Conservation (phyloP, 2,797 vertebrate species). For the Taenioides sp. region DNA sequence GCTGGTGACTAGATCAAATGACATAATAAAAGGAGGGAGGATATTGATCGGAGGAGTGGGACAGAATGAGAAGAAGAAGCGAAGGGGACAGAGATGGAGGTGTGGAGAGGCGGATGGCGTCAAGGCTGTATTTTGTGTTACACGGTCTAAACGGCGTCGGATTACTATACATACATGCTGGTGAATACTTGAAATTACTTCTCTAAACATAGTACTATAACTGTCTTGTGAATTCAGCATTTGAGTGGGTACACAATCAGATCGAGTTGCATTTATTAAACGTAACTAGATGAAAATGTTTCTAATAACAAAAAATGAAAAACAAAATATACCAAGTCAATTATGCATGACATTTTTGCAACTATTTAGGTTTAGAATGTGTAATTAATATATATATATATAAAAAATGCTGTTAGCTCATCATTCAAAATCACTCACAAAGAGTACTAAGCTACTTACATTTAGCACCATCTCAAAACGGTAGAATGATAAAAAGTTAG, state of each 20-base stretch:
- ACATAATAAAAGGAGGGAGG: constrained; percentile 70
- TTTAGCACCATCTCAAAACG: no score
- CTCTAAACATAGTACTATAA: no score
- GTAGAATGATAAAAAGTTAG: no score
- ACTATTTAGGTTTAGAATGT: no score
- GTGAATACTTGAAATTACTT: neutral
- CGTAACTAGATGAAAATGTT: neutral
- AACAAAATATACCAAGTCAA: no score
- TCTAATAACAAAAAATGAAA: no score
- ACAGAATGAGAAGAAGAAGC: constrained; percentile 57
- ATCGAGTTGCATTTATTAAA: neutral
- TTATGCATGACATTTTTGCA: neutral
- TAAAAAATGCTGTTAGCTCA: no score
- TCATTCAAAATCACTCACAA: no score
- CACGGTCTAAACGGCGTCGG: constrained; percentile 50
- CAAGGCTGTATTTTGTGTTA: constrained; percentile 43
- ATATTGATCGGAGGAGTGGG: constrained; percentile 62
- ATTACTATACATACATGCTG: constrained; percentile 26
- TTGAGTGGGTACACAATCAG: neutral
- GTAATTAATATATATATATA: no score
- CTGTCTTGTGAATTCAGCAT: no score
- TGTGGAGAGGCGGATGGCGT: constrained; percentile 33
- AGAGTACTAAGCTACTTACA: no score
- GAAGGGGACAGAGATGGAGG: constrained; percentile 26
- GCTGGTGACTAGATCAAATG: constrained; percentile 73